phyloP scores from a whole-genome alignment of 53 echinoderm and acorn worm genomes.

The Paracentrotus lividus region DNA sequence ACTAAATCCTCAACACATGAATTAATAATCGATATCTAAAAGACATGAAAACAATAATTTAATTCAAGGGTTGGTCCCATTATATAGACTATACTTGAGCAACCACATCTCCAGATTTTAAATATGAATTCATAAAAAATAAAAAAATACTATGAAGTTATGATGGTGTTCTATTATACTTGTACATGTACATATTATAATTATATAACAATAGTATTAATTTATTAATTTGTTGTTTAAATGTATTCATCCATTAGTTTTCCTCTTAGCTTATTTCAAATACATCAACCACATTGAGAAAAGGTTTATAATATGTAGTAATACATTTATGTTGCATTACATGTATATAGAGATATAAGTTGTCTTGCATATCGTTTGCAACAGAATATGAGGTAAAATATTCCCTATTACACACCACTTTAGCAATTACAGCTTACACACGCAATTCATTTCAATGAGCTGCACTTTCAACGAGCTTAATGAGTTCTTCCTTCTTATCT shows the following conservation, averaged over 20 bases:
- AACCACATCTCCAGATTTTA: too few species aligned
- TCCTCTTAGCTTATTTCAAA: too few species aligned
- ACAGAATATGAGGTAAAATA: not conserved
- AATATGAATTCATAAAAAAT: too few species aligned
- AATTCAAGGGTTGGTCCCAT: not conserved
- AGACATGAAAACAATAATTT: not conserved
- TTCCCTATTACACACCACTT: slow-evolving; percentile 25
- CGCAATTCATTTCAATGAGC: slow-evolving; percentile 63
- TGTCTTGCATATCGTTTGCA: not conserved
- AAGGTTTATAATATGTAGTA: too few species aligned
- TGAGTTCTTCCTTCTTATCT: slow-evolving; percentile 65
- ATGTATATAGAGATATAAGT: not conserved
- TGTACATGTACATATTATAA: too few species aligned
- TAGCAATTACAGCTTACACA: slow-evolving; percentile 60
- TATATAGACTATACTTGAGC: not conserved
- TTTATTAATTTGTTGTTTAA: too few species aligned
- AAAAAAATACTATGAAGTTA: too few species aligned
- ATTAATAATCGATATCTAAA: not conserved
- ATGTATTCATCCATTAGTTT: too few species aligned
- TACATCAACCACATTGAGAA: too few species aligned
- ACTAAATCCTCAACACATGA: not conserved
- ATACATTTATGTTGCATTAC: too few species aligned
- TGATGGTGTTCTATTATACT: too few species aligned
- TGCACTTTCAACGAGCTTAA: slow-evolving; percentile 67
- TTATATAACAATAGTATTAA: too few species aligned